phyloP scores from a whole-genome alignment of 1,140 invertebrate species.

The Lerema accius region DNA sequence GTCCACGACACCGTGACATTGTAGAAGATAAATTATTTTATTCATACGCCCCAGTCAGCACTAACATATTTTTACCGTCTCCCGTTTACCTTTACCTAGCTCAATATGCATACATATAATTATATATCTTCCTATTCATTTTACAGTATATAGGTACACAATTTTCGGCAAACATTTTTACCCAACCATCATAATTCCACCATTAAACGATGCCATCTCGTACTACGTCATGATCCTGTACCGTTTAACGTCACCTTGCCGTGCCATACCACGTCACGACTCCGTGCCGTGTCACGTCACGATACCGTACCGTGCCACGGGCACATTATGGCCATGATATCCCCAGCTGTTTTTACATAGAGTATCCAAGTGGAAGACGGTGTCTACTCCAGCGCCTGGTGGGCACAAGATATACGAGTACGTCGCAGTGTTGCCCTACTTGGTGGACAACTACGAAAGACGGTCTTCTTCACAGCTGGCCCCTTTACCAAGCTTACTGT shows the following conservation, averaged over 20 bases:
- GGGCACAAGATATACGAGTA: constrained; percentile 42
- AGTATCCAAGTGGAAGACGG: constrained; percentile 54
- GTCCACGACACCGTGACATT: background rate
- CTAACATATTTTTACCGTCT: background rate
- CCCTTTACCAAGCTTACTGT: constrained; percentile 59
- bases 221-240: too few species aligned
- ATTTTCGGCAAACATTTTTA: too few species aligned
- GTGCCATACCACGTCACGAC: too few species aligned
- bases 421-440: constrained; percentile 51
- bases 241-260: too few species aligned
- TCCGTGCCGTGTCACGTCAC: too few species aligned
- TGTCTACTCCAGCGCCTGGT: constrained; percentile 61
- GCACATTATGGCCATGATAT: too few species aligned
- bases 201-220: too few species aligned
- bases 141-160: too few species aligned
- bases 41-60: background rate
- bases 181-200: too few species aligned
- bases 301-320: too few species aligned
- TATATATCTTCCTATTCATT: too few species aligned
- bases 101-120: too few species aligned
- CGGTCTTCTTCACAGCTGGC: constrained; percentile 57
- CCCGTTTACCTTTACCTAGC: background rate
- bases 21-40: background rate
- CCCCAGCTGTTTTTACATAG: constrained; percentile 45
- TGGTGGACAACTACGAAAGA: constrained; percentile 53